Evolutionary conservation across 1,140 invertebrate genomes (phyloP), one percentile per base, ranked within the genome.

Genomic region (Cydia fagiglandana): DNA sequence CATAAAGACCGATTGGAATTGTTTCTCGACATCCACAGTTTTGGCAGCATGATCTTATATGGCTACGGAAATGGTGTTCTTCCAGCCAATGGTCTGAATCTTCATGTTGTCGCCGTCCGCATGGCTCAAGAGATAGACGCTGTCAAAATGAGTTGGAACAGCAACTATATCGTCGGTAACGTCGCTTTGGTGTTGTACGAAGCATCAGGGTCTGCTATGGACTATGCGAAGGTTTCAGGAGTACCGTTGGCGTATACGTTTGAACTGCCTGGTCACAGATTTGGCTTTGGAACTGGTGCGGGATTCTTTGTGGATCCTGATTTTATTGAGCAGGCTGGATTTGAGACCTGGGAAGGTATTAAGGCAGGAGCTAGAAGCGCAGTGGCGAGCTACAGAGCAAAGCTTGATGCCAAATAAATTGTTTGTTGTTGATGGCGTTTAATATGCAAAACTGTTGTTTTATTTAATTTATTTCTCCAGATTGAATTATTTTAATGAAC

Each of bases 11-110:
- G 90, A 6, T 82, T 92, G 0, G 86, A 95, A 90, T 93, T 94
- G 0, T 95, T 93, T 79, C 73, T 96, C 12, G 93, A 94, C 4
- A 94, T 95, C 76, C 95, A 96, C 82, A 95, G 94, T 80, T 95
- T 95, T 75, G 95, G 95, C 1, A 95, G 95, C 77, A 95, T 94
- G 83, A 94, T 96, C 20, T 78, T 96, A 0, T 96, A 85, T 45
- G 86, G 86, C 1, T 89, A 83, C 38, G 90, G 86, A 1, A 80
- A 28, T n/a, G 86, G 83, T 0, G n/a, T 64, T 0, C 78, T 89
- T 9, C 83, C 87, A 13, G 24, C 80, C 4, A 88, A 87, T 74
- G 86, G 73, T 13, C 64, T 88, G 9, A 74, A 77, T 12, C 76
- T 88, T 2, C 77, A 86, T 50, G 15, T 84, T 0, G 76, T 81